Evolutionary conservation across 2,888 invertebrate species (phyloP).

Genomic region (Chloroclysta siterata): DNA sequence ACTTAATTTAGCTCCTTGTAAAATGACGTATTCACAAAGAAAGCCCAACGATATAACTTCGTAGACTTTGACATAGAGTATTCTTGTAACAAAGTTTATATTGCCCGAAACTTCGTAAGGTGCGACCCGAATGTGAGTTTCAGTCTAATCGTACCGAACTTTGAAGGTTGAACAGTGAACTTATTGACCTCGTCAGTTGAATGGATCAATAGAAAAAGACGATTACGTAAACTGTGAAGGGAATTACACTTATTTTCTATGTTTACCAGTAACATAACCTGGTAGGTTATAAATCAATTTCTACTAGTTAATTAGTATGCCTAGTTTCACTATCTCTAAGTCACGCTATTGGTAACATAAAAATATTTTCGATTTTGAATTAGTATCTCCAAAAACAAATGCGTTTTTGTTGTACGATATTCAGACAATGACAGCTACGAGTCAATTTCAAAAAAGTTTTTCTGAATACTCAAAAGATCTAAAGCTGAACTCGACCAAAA

Average conservation of each 20-base stretch:
- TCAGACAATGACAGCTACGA: too few species aligned
- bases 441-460: too few species aligned
- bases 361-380: too few species aligned
- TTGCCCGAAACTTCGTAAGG: conserved; percentile 15
- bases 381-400: too few species aligned
- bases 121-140: conserved; percentile 10
- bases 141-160: conserved; percentile 6
- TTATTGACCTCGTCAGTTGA: conserved; percentile 1
- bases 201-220: conserved; percentile 1
- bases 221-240: neutral
- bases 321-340: too few species aligned
- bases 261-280: too few species aligned
- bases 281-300: too few species aligned
- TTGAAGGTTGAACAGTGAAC: conserved; percentile 1
- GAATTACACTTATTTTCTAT: neutral
- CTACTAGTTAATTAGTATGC: too few species aligned
- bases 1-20: too few species aligned
- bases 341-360: too few species aligned
- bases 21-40: too few species aligned
- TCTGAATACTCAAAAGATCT: conserved; percentile 35
- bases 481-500: conserved; percentile 46
- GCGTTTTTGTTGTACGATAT: too few species aligned
- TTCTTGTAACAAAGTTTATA: conserved; percentile 11
- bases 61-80: conserved; percentile 12
- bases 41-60: neutral